Evolutionary conservation across 2,797 vertebrate species (phyloP), one percentile per base, ranked within the genome.

Genomic region (Gymnoscopelus braueri): DNA sequence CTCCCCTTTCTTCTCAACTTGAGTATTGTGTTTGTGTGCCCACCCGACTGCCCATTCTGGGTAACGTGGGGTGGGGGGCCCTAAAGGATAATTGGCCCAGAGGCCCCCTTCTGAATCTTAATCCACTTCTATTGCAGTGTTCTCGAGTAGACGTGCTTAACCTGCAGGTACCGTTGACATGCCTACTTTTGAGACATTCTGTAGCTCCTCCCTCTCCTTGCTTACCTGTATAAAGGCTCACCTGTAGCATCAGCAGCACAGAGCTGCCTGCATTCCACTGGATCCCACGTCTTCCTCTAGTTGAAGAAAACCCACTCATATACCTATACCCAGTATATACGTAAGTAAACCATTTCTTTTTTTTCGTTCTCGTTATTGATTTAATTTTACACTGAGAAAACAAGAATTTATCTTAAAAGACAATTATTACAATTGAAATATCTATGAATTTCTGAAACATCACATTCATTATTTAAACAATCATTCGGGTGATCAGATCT

Each of bases 161-260:
- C 32, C 26, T 13, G 15, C 50, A 78, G 69, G 69, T 79, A 60
- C 6, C 60, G 23, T 24, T 35, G 63, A 65, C 83, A 67, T 77
- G 39, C 81, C 81, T 63, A 66, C 53, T 57, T 26, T 26, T 35
- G n/a, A 26, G 3, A 19, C 39, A 39, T 6, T 2, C 48, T 35
- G 32, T 5, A 35, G 32, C 32, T 35, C n/a, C 50, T 15, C 49
- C 51, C 79, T 39, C 19, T 72, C 61, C 69, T 65, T 74, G 62
- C 67, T 74, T 83, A 91, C 87, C 84, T 86, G 80, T 9, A 84
- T 92, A 91, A 82, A 92, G 87, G 32, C 70, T 57, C 84, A 91
- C 87, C 90, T 91, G 86, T 66, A 66, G 75, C 78, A 77, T 78
- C 75, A 75, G 73, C 74, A 77, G 62, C 79, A 80, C 86, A 84